These are phyloP conservation scores for Psittacula echo DNA, from an alignment of 2,797 vertebrate species.

Conservation along the genomic window DNA sequence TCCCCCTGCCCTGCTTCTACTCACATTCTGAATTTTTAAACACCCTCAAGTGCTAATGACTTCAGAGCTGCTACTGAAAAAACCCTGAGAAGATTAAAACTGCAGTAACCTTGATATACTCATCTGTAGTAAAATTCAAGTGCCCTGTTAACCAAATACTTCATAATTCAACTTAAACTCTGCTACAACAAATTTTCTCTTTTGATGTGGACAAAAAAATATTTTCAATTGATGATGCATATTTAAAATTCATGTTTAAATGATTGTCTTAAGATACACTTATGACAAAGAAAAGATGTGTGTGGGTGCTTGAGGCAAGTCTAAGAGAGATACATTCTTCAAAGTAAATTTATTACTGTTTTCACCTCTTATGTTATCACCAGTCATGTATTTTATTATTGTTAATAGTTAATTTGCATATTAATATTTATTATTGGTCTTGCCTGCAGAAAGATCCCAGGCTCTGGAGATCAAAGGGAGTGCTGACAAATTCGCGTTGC, in stretches of 20 bases:
- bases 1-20: background rate
- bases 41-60: background rate
- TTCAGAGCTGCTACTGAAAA: background rate
- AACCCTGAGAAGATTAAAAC: background rate
- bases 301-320: background rate
- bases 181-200: background rate
- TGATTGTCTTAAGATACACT: background rate
- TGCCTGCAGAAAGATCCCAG: background rate
- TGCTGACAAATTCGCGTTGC: rapidly evolving
- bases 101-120: background rate
- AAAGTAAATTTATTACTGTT: background rate
- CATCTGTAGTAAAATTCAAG: background rate
- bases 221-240: background rate
- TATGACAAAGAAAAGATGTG: background rate
- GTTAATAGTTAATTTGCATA: background rate
- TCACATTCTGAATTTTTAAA: background rate
- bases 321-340: background rate
- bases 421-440: background rate
- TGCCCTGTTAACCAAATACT: conserved; percentile 18
- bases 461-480: background rate
- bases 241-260: background rate
- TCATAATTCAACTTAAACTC: background rate
- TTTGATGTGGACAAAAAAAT: background rate
- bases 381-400: background rate
- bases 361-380: background rate